A percentile compares a stretch with the other conserved stretches of the same genome.
phyloP scores from a whole-genome alignment of 1,140 invertebrate genomes.

The Tribolium madens region DNA sequence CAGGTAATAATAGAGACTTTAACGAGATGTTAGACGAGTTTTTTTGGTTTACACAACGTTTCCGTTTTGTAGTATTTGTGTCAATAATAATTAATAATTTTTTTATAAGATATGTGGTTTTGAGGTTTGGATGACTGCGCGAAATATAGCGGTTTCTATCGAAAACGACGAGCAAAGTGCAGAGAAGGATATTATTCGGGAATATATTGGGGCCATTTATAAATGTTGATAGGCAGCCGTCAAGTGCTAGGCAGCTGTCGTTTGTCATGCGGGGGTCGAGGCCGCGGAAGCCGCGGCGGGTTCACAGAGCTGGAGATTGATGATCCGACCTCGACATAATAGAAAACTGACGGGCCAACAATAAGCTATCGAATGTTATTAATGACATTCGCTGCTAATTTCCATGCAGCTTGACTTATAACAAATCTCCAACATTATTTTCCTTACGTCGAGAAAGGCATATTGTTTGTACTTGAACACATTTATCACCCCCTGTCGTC shows the following conservation, averaged over 20 bases:
- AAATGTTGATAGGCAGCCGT: constrained; percentile 59
- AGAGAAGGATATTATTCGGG: constrained; percentile 40
- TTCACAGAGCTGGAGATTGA: constrained; percentile 53
- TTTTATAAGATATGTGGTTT: not conserved
- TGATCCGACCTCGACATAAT: constrained; percentile 53
- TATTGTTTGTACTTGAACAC: constrained; percentile 47
- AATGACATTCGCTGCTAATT: constrained; percentile 55
- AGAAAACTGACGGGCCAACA: constrained; percentile 57
- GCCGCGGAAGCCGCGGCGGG: constrained; percentile 52
- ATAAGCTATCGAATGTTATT: constrained; percentile 59
- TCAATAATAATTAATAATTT: not conserved
- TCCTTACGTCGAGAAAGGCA: constrained; percentile 46
- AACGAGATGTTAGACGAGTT: too few species aligned
- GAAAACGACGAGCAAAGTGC: constrained; percentile 35
- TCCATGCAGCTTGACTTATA: constrained; percentile 53
- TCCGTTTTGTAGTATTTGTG: not conserved
- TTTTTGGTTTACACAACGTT: too few species aligned
- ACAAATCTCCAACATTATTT: constrained; percentile 53
- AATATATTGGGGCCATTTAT: constrained; percentile 56
- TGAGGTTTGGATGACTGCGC: not conserved
- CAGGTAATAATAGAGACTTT: too few species aligned
- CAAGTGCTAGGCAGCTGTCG: constrained; percentile 58
- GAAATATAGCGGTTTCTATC: not conserved
- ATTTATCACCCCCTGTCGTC: constrained; percentile 46
- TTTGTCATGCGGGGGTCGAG: constrained; percentile 58